Percentiles rank a stretch among this genome's conserved stretches.
These are phyloP conservation scores for Rhopilema esculentum DNA, from an alignment of 30 jellyfish, hydroid and myxozoan genomes.

Conservation along the genomic window DNA sequence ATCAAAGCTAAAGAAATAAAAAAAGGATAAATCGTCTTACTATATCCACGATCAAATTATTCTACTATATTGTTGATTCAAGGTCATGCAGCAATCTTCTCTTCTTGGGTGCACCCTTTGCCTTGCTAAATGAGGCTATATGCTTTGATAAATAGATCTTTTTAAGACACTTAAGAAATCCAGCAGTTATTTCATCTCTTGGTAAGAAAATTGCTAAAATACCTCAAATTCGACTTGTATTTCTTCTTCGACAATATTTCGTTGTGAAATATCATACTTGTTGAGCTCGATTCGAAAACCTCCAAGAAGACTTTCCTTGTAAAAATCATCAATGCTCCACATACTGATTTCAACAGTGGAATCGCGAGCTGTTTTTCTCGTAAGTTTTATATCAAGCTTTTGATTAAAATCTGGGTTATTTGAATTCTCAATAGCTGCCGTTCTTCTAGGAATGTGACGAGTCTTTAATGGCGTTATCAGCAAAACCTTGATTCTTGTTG, in stretches of 20 bases:
- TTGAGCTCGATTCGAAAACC: conserved; percentile 35
- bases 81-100: too few species aligned
- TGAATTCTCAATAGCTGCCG: conserved; percentile 30
- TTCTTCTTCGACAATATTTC: conserved; percentile 61
- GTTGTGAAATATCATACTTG: conserved; percentile 57
- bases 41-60: too few species aligned
- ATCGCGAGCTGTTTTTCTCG: conserved; percentile 58
- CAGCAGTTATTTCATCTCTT: neutral
- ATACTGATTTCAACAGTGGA: conserved; percentile 58
- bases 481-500: conserved; percentile 45
- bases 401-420: conserved; percentile 67
- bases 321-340: conserved; percentile 80
- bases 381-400: conserved; percentile 60
- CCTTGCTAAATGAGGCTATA: too few species aligned
- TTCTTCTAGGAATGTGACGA: conserved; percentile 47
- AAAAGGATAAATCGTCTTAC: too few species aligned
- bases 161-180: neutral
- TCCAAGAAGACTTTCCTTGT: conserved; percentile 70
- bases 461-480: conserved; percentile 64
- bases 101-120: too few species aligned
- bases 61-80: too few species aligned
- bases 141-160: too few species aligned
- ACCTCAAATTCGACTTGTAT: conserved; percentile 70
- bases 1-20: too few species aligned
- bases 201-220: neutral